Evolutionary conservation across 1,140 invertebrate species (phyloP), one percentile per base, ranked within the genome.

Genomic region (Drosophila subpulchrella): DNA sequence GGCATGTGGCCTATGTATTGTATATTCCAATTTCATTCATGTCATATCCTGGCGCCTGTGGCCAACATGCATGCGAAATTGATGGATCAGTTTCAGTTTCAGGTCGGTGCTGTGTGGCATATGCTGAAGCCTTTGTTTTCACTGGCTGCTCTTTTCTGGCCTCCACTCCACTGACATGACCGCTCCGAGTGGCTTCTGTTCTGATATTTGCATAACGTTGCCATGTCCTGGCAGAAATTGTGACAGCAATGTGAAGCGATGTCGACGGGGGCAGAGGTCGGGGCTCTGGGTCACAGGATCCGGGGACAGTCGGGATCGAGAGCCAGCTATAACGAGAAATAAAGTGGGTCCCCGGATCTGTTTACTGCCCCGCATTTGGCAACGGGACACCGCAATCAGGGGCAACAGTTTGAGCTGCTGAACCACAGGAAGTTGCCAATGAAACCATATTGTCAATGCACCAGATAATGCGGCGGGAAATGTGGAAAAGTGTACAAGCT

Each of bases 161-260:
- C 46, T 48, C 46, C 46, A 7, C 20, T 24, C 39, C 39, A 41
- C 6, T 10, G 11, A 12, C 38, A n/a, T 12, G 11, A 39, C 38
- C 12, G n/a, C 39, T 41, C 10, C 17, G 42, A 48, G 47, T 48
- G 27, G 47, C 47, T 50, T 51, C 48, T 32, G n/a, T 2, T 7
- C 50, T 36, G 50, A 53, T 53, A 53, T 53, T 53, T 53, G 50
- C 50, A 53, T 53, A 53, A 51, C 30, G 15, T 34, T 36, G 48
- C 30, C 48, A 48, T 48, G 47, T 24, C 47, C 4, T n/a, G 47
- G 12, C 47, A 48, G 47, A 5, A 48, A 48, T 48, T 48, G 47
- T 48, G 47, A 48, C 47, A 48, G 47, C 47, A 34, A 36, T 36
- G 17, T 51, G 30, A 34, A 17, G 12, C 48, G 15, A 36, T 17